Percentiles rank a stretch among this genome's conserved stretches.
Evolutionary conservation across 2,888 invertebrate genomes (phyloP).

Genomic region (Mesoligia furuncula): DNA sequence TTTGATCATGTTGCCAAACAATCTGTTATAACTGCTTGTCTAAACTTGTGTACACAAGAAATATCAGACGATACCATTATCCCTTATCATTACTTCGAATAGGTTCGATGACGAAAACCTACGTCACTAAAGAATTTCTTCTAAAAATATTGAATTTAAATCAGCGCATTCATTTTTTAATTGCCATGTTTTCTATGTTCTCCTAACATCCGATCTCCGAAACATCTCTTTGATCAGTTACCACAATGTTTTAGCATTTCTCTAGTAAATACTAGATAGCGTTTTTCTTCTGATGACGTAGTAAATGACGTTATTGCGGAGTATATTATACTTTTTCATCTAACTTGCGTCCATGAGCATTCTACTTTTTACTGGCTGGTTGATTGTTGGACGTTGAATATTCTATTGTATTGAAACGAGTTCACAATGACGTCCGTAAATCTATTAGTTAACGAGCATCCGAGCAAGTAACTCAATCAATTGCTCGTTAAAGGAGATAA

Average conservation of each 20-base stretch:
- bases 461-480: constrained; percentile 60
- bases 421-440: constrained; percentile 41
- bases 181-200: constrained; percentile 8
- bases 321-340: constrained; percentile 28
- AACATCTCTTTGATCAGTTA: constrained; percentile 66
- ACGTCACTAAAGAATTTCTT: constrained; percentile 8
- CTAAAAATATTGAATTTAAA: constrained; percentile 12
- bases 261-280: constrained; percentile 34
- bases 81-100: constrained; percentile 14
- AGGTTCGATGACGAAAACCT: constrained; percentile 5
- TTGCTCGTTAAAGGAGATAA: constrained; percentile 52
- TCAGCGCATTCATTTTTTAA: constrained; percentile 6
- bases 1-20: constrained; percentile 71
- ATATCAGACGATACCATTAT: constrained; percentile 46
- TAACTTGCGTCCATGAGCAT: constrained; percentile 19
- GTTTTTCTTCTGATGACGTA: constrained; percentile 57
- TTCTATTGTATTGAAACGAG: constrained; percentile 53
- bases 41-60: constrained; percentile 58
- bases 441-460: constrained; percentile 49
- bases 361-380: constrained; percentile 26
- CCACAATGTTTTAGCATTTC: constrained; percentile 54
- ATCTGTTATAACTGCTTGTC: constrained; percentile 60
- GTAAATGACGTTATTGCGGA: constrained; percentile 48
- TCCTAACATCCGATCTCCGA: too few relatives aligned
- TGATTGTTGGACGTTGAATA: constrained; percentile 14